Evolutionary conservation across 1,140 invertebrate species (phyloP).

Genomic region (Dendrolimus kikuchii): DNA sequence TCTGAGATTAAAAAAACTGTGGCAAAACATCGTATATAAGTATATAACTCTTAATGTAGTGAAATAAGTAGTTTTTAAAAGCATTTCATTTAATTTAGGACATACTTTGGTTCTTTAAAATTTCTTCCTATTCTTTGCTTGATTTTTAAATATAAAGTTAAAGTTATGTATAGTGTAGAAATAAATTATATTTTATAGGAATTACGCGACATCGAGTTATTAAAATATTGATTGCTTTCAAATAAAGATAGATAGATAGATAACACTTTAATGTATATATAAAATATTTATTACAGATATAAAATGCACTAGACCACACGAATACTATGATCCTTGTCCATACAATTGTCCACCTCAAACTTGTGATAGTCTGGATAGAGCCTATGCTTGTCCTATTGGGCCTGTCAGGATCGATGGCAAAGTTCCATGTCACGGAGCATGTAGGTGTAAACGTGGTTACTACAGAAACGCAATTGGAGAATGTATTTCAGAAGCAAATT

Average conservation of each 20-base stretch:
- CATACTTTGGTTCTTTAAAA: too few relatives aligned
- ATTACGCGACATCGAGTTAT: too few relatives aligned
- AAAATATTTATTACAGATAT: background rate
- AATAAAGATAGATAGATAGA: background rate
- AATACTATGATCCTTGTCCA: slow-evolving; percentile 22
- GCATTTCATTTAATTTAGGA: too few relatives aligned
- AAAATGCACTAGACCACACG: slow-evolving; percentile 14
- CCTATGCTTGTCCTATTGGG: slow-evolving; percentile 10
- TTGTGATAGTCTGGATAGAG: slow-evolving; percentile 26
- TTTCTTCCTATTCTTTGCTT: too few relatives aligned
- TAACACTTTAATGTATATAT: background rate
- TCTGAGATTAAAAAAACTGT: too few relatives aligned
- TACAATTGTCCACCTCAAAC: slow-evolving; percentile 19
- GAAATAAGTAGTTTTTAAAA: too few relatives aligned
- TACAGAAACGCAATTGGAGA: slow-evolving; percentile 26
- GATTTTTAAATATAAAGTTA: too few relatives aligned
- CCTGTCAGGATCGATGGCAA: background rate
- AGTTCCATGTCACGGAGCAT: slow-evolving; percentile 13
- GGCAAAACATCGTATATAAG: too few relatives aligned
- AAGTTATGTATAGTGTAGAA: too few relatives aligned
- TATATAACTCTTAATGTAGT: too few relatives aligned
- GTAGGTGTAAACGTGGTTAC: slow-evolving; percentile 25
- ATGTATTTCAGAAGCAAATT: slow-evolving; percentile 28
- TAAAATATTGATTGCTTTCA: background rate
- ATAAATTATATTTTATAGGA: too few relatives aligned